Base-by-base conservation (phyloP, 2,888 invertebrate species). In the Strigamia maritima region DNA sequence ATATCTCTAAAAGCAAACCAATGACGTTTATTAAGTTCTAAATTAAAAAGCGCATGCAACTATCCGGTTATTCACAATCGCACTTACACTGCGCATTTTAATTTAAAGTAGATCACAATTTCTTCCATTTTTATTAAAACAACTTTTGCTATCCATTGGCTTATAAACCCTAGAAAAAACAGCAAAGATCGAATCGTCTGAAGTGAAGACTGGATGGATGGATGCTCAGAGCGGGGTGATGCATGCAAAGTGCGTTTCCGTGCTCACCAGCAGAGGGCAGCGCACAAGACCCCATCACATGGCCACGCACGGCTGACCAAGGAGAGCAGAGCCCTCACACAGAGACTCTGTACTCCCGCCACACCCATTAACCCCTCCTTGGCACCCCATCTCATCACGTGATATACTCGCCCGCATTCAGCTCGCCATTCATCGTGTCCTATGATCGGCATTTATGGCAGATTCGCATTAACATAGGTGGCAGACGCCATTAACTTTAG, bases 201-300 rank as follows among this genome's bases (percentile, higher is more conserved):
- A 24, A 70, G 70, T 28, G 70, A 24, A 70, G 70, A 70, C 70
- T 24, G 70, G 28, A 70, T 70, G 70, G 70, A 38, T 35, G 44
- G 77, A 49, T 28, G 77, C 28, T 77, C 24, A 16, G 19, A 44
- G 77, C 28, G 49, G 77, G 49, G 49, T 77, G 77, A 40, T 77
- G 77, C 44, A 77, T 77, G 77, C 77, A 77, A 77, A 77, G 77
- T 77, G 77, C 77, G 77, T 77, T 77, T 77, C 77, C 77, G 28
- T 77, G 77, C 77, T 77, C 77, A n/a, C 49, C 49, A 28, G 24
- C 49, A 77, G 77, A 77, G 77, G 77, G 28, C 49, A 49, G 77
- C 77, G 28, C 28, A 28, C 44, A 44, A 49, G 77, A 28, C 28
- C 49, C 49, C 49, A 28, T 40, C 49, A 49, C 49, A 49, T 44